phyloP scores from a whole-genome alignment of 1,140 invertebrate species.

The Trypoxylus dichotomus region DNA sequence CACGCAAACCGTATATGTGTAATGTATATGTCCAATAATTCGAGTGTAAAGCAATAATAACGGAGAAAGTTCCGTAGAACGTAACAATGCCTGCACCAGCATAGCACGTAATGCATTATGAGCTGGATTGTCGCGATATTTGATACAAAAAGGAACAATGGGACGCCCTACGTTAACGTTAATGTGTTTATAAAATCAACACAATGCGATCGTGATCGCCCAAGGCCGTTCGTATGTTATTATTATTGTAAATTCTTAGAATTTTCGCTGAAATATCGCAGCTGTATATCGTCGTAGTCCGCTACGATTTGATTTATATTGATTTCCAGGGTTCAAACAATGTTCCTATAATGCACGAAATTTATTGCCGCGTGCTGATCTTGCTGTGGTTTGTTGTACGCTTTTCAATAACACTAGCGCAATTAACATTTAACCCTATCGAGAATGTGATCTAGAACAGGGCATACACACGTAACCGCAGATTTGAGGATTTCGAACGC shows the following conservation, averaged over 20 bases:
- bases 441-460: conserved; percentile 5
- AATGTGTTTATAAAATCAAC: conserved; percentile 32
- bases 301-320: conserved; percentile 18
- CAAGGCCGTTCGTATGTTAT: conserved; percentile 26
- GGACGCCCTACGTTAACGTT: conserved; percentile 31
- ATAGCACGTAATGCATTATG: background rate
- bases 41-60: conserved; percentile 11
- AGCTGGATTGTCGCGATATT: conserved; percentile 27
- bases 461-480: background rate
- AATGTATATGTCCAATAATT: background rate
- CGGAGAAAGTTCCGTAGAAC: background rate
- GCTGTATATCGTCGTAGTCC: background rate
- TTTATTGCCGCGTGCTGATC: background rate
- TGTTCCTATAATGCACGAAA: background rate
- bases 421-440: conserved; percentile 25
- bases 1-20: background rate
- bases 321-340: conserved; percentile 12
- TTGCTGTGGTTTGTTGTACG: background rate
- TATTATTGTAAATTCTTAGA: conserved; percentile 30
- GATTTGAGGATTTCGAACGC: background rate
- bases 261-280: conserved; percentile 27
- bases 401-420: conserved; percentile 11
- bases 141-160: conserved; percentile 29
- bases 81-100: background rate
- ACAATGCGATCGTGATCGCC: conserved; percentile 31